Conservation (phyloP, 2,797 vertebrate genomes). For the Hemitrygon akajei region DNA sequence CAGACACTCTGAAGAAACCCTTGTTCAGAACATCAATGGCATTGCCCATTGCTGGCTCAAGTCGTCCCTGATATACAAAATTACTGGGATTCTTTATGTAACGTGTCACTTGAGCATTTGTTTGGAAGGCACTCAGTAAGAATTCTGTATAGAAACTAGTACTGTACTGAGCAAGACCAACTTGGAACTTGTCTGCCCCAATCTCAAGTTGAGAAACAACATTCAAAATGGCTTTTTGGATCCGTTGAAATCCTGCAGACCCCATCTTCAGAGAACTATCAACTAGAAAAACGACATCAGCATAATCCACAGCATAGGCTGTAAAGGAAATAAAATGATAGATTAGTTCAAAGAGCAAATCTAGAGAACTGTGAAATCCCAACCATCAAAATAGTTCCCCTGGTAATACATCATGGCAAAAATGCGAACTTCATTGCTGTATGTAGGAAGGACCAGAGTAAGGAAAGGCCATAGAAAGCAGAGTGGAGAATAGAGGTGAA, state of each 20-base stretch:
- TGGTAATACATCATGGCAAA: neutral
- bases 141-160: slow-evolving; percentile 56
- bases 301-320: slow-evolving; percentile 54
- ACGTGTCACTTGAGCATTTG: slow-evolving; percentile 46
- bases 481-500: neutral
- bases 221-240: slow-evolving; percentile 48
- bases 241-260: slow-evolving; percentile 47
- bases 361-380: no score
- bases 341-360: neutral
- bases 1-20: slow-evolving; percentile 52
- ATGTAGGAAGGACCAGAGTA: neutral
- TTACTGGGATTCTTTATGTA: slow-evolving; percentile 47
- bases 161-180: slow-evolving; percentile 70
- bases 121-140: slow-evolving; percentile 54
- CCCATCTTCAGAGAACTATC: slow-evolving; percentile 54
- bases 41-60: slow-evolving; percentile 50
- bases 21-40: slow-evolving; percentile 54
- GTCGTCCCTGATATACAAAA: slow-evolving; percentile 41
- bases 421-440: neutral
- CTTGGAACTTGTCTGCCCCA: slow-evolving; percentile 50
- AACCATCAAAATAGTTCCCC: neutral
- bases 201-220: slow-evolving; percentile 57
- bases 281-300: slow-evolving; percentile 71
- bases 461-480: neutral
- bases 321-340: slow-evolving; percentile 23